These are phyloP conservation scores for Hypomecis punctinalis DNA, from an alignment of 2,888 invertebrate species.

Conservation along the genomic window DNA sequence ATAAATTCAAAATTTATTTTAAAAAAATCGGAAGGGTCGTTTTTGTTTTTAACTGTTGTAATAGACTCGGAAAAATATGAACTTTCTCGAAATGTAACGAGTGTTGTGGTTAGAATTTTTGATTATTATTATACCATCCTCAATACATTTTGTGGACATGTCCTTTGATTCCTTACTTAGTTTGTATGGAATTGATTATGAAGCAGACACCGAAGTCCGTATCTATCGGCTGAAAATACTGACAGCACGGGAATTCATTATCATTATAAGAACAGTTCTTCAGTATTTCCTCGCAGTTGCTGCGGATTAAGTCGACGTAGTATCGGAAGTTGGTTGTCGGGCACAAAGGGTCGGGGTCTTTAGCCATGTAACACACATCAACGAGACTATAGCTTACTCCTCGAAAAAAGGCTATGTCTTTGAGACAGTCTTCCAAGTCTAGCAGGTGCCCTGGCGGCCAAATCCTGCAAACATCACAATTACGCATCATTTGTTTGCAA, in stretches of 20 bases:
- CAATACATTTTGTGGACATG: too few species aligned
- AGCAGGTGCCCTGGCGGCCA: constrained; percentile 88
- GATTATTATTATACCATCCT: too few species aligned
- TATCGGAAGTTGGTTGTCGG: constrained; percentile 85
- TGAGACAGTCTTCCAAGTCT: constrained; percentile 89
- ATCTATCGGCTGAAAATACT: constrained; percentile 84
- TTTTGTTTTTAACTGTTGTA: too few species aligned
- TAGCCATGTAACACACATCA: constrained; percentile 83
- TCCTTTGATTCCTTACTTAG: constrained; percentile 70
- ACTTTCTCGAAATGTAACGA: too few species aligned
- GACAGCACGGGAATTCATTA: constrained; percentile 85
- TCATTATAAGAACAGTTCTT: constrained; percentile 82
- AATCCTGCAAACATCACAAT: constrained; percentile 70
- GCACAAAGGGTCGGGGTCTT: constrained; percentile 81
- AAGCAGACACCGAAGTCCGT: constrained; percentile 87
- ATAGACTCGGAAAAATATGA: too few species aligned
- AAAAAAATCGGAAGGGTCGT: too few species aligned
- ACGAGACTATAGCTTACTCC: constrained; percentile 88
- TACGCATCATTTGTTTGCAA: neutral
- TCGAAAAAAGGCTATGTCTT: constrained; percentile 88
- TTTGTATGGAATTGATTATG: constrained; percentile 86
- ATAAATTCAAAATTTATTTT: too few species aligned
- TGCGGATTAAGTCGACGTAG: constrained; percentile 83
- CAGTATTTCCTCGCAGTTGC: constrained; percentile 79
- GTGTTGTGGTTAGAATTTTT: too few species aligned